Base-by-base conservation (phyloP, 1,140 invertebrate genomes). In the Drosophila trapezifrons region DNA sequence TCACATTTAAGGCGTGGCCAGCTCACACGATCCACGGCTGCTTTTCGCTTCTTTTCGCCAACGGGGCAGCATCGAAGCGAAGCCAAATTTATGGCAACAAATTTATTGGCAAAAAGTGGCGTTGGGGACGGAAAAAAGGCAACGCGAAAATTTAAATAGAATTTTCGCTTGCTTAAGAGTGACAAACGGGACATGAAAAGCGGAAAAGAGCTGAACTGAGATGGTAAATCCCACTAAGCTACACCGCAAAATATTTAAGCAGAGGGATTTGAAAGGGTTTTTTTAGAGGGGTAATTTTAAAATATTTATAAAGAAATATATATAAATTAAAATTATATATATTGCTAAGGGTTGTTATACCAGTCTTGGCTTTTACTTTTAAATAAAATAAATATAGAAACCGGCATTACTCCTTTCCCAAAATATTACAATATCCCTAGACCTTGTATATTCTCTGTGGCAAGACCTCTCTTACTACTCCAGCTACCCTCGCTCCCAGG, bases 51-150 rank as follows among this genome's bases (percentile, higher is more conserved):
- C 27, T 49, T n/a, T 49, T 18, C 29, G 64, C 49, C 49, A 22
- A 12, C 37, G 40, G 43, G 35, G 22, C 46, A 38, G n/a, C 63
- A 69, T 83, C 76, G 84, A 80, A 65, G 76, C 52, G 52, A 57
- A 71, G 69, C 76, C 55, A 89, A 87, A 87, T 87, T 87, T 89
- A 87, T 89, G 84, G 65, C 72, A 80, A 78, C 73, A 78, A 63
- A 80, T 87, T 87, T 89, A 80, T 89, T 89, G 80, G 69, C 47
- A 52, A 80, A 65, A 80, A 85, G 56, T 42, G 20, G 62, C 54
- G 57, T 49, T 7, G 6, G 12, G 8, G 15, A 37, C n/a, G 46
- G 46, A 51, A 78, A 9, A 42, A 74, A 47, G 56, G 17, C 51
- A 59, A 57, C 56, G 47, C 25, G 38, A 55, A 79, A 84, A 89